Conservation (phyloP, 2,888 invertebrate genomes). For the Athrips mouffetella region DNA sequence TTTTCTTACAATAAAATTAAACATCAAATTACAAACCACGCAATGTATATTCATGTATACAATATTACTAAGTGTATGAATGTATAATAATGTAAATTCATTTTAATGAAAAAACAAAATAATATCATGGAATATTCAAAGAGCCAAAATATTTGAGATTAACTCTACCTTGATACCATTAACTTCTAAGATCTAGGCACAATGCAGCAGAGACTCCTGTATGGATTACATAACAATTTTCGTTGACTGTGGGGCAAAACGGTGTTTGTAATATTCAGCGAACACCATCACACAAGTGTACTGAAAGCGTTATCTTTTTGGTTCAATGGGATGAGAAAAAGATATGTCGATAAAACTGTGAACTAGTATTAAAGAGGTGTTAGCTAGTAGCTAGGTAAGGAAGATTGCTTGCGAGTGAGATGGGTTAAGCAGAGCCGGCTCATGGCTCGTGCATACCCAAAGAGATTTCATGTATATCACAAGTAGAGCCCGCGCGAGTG, state of each 20-base stretch:
- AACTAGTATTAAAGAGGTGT: conserved; percentile 26
- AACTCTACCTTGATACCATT: conserved; percentile 78
- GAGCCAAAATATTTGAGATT: conserved; percentile 78
- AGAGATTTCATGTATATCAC: no score
- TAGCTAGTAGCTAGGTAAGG: no score
- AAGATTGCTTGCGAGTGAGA: no score
- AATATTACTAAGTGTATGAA: conserved; percentile 75
- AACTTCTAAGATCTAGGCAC: conserved; percentile 80
- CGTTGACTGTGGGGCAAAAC: conserved; percentile 75
- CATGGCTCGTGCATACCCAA: no score
- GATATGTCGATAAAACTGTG: conserved; percentile 33
- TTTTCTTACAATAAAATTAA: conserved; percentile 73
- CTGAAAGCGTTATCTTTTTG: conserved; percentile 49
- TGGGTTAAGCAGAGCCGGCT: conserved; percentile 3
- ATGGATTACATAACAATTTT: conserved; percentile 75
- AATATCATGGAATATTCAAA: conserved; percentile 79
- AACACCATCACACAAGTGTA: conserved; percentile 61
- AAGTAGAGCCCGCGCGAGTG: no score
- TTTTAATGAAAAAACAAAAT: conserved; percentile 76
- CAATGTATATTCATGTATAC: conserved; percentile 78
- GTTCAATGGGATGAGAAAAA: conserved; percentile 32
- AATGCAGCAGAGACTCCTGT: conserved; percentile 79
- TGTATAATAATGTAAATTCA: conserved; percentile 78
- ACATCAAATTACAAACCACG: conserved; percentile 77
- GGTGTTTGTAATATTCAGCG: conserved; percentile 52